phyloP scores from a whole-genome alignment of 35 echinoderm and acorn worm genomes.

The Stichopus chloronotus region DNA sequence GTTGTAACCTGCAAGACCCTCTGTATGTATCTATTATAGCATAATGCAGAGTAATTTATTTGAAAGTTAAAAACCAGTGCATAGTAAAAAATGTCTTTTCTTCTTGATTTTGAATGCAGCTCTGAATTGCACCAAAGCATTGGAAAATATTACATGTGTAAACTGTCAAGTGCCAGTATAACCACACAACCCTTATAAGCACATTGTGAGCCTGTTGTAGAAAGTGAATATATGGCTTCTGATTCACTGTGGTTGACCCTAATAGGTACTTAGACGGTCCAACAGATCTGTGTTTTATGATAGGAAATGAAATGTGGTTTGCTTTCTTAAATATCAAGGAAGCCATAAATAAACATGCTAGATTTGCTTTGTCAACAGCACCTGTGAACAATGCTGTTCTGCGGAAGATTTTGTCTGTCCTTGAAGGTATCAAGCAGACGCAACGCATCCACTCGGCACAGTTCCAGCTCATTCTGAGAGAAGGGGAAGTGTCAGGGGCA shows the following conservation, averaged over 20 bases:
- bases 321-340: no score
- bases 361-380: not conserved
- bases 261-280: not conserved
- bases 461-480: no score
- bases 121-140: no score
- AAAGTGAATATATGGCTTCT: not conserved
- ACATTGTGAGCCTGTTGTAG: not conserved
- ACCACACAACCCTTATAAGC: no score
- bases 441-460: not conserved
- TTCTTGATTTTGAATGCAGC: no score
- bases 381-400: not conserved
- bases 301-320: not conserved
- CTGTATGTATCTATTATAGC: not conserved
- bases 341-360: not conserved
- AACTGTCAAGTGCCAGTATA: no score
- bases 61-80: no score
- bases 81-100: no score
- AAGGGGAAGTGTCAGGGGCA: no score
- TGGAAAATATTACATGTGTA: no score
- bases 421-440: not conserved
- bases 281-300: constrained; percentile 4
- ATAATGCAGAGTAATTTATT: no score
- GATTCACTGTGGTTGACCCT: not conserved
- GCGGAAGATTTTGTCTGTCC: not conserved
- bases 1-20: not conserved